Conservation (phyloP, 2,888 invertebrate genomes). For the Taenaris catops region DNA sequence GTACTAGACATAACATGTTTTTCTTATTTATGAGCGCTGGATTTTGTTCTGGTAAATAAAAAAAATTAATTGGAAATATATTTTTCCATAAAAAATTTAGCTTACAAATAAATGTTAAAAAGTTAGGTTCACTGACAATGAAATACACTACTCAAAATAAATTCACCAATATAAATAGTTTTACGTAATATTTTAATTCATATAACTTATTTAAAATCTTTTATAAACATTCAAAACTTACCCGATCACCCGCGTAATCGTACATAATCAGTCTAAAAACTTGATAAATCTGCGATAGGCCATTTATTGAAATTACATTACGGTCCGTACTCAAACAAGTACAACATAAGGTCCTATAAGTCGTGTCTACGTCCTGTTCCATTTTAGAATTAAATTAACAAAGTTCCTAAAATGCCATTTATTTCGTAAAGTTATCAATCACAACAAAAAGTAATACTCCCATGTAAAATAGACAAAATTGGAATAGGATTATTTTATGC, state of each 20-base stretch:
- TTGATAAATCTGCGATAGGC: constrained; percentile 44
- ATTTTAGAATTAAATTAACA: constrained; percentile 36
- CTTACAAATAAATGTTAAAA: too few species aligned
- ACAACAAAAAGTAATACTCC: constrained; percentile 77
- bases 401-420: constrained; percentile 23
- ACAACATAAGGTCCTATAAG: constrained; percentile 49
- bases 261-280: constrained; percentile 60
- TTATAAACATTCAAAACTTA: constrained; percentile 33
- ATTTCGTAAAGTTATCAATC: constrained; percentile 47
- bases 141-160: too few species aligned
- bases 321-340: constrained; percentile 62
- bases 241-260: constrained; percentile 61
- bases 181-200: too few species aligned
- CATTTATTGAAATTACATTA: constrained; percentile 50
- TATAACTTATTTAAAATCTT: too few species aligned
- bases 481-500: constrained; percentile 49
- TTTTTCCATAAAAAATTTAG: too few species aligned
- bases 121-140: too few species aligned
- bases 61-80: too few species aligned
- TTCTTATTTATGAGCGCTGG: too few species aligned
- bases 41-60: too few species aligned
- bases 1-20: too few species aligned
- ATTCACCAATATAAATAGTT: too few species aligned
- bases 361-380: constrained; percentile 64
- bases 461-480: constrained; percentile 78